Evolutionary conservation across 2,797 vertebrate genomes (phyloP).

Genomic region (Cheirogaleus major): DNA sequence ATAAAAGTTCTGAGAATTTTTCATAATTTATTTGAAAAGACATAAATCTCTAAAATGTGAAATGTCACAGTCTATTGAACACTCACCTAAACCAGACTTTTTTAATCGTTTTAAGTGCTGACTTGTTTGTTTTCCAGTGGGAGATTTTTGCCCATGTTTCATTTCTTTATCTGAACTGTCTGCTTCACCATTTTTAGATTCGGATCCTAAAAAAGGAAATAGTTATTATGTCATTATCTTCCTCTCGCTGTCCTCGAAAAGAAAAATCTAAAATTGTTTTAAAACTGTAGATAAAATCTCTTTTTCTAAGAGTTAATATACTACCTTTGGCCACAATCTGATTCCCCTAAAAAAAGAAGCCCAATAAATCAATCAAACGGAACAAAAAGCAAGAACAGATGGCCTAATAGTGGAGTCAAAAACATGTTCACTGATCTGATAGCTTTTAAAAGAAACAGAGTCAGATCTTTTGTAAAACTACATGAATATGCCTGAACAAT

Average conservation of each 20-base stretch:
- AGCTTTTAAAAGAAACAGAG: conserved; percentile 60
- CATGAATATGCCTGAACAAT: conserved; percentile 20
- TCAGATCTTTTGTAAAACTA: conserved; percentile 62
- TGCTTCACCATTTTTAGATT: conserved; percentile 92
- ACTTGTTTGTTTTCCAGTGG: conserved; percentile 90
- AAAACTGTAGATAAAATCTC: conserved; percentile 72
- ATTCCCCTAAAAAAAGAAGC: conserved; percentile 83
- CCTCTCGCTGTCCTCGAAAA: conserved; percentile 66
- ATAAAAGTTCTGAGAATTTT: neutral
- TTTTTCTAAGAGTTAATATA: conserved; percentile 79
- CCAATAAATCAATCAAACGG: conserved; percentile 87
- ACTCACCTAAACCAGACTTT: conserved; percentile 92
- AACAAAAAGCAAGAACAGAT: conserved; percentile 83
- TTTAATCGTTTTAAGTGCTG: conserved; percentile 92
- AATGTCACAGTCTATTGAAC: conserved; percentile 63
- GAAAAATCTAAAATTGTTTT: conserved; percentile 71
- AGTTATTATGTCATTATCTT: conserved; percentile 79
- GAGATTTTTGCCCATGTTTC: conserved; percentile 91
- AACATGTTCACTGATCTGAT: conserved; percentile 61
- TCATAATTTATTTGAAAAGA: conserved; percentile 29
- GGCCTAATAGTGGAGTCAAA: conserved; percentile 76
- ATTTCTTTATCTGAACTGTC: conserved; percentile 92
- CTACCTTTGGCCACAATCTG: conserved; percentile 76
- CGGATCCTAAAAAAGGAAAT: conserved; percentile 87
- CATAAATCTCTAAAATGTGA: conserved; percentile 39